These are phyloP conservation scores for Chloropsis cyanopogon DNA, from an alignment of 2,113 vertebrate genomes.

Conservation along the genomic window DNA sequence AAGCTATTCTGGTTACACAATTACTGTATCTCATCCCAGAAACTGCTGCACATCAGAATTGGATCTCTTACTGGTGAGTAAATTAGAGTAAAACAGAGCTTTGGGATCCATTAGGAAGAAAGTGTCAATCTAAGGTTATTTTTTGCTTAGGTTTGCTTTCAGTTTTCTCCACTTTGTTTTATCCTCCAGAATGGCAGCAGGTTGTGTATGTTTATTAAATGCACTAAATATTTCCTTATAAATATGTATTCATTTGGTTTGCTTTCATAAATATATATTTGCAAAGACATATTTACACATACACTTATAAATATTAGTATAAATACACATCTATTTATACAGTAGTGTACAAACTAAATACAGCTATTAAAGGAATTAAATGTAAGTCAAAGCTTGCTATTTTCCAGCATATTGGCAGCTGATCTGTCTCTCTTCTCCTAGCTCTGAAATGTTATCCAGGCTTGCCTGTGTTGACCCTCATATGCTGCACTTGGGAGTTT, in stretches of 20 bases:
- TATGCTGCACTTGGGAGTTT: not conserved
- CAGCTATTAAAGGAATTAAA: constrained; percentile 26
- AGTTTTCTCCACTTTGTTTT: constrained; percentile 22
- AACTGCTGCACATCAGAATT: not conserved
- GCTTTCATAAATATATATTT: constrained; percentile 29
- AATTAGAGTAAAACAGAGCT: constrained; percentile 28
- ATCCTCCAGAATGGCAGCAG: constrained; percentile 9
- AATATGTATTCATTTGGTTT: constrained; percentile 39
- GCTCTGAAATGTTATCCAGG: not conserved
- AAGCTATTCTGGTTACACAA: constrained; percentile 11
- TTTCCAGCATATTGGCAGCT: constrained; percentile 9
- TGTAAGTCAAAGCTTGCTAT: not conserved
- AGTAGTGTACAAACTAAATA: not conserved
- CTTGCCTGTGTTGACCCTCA: not conserved
- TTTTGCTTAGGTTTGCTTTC: constrained; percentile 27
- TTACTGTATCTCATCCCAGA: not conserved
- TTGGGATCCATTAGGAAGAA: constrained; percentile 21
- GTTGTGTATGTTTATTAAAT: constrained; percentile 46
- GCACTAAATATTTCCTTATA: constrained; percentile 40
- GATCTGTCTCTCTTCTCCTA: not conserved
- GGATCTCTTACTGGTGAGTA: not conserved
- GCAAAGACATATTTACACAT: constrained; percentile 1
- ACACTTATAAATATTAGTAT: constrained; percentile 44
- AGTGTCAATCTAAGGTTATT: constrained; percentile 46
- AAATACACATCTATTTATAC: constrained; percentile 25